Percentiles rank a stretch among this genome's conserved stretches.
phyloP scores from a whole-genome alignment of 2,113 vertebrate genomes.

The Corythaixoides concolor region DNA sequence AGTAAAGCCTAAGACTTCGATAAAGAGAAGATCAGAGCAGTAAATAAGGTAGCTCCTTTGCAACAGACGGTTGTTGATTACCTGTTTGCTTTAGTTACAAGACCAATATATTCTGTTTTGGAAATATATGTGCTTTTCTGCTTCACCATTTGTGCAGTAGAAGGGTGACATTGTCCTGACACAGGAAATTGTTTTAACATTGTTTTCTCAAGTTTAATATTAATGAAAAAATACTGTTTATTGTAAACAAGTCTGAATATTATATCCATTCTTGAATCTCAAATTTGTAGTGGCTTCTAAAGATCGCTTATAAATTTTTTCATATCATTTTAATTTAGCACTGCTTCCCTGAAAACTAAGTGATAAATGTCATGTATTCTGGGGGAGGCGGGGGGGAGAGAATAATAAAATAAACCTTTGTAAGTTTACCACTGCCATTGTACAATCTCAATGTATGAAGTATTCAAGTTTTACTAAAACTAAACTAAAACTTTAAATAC shows the following conservation, averaged over 20 bases:
- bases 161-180: not conserved
- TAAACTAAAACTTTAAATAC: not conserved
- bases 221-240: not conserved
- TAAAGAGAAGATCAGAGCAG: not conserved
- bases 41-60: not conserved
- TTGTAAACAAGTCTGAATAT: not conserved
- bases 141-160: not conserved
- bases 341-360: not conserved
- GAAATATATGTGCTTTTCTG: not conserved
- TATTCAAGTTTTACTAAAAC: not conserved
- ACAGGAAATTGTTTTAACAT: not conserved
- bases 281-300: not conserved
- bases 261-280: not conserved
- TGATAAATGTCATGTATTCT: not conserved
- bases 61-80: not conserved
- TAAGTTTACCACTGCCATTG: fast-evolving
- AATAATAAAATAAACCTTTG: not conserved
- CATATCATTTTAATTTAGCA: not conserved
- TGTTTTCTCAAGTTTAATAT: not conserved
- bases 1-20: not conserved
- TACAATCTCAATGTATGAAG: not conserved
- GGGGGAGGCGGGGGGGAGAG: fast-evolving
- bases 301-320: not conserved
- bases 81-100: not conserved
- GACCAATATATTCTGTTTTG: not conserved